Percentiles rank a stretch among this genome's conserved stretches.
These are phyloP conservation scores for Scolopax rusticola DNA, from an alignment of 2,797 vertebrate genomes.

Conservation along the genomic window DNA sequence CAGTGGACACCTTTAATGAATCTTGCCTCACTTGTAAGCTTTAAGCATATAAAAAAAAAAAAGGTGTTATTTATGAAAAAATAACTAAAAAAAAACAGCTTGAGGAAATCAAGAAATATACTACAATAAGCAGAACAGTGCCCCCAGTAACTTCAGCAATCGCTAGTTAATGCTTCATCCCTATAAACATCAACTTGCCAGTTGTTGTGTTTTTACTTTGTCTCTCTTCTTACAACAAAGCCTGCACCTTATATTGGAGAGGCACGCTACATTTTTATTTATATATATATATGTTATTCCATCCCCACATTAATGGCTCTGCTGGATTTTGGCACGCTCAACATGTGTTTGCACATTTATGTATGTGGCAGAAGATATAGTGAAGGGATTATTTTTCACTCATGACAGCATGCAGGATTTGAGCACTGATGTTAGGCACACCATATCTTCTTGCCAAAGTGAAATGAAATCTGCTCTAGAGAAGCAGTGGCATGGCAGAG, in stretches of 20 bases:
- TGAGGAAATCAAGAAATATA: neutral
- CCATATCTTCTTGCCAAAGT: neutral
- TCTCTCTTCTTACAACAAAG: neutral
- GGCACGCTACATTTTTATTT: too few species aligned
- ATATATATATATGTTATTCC: neutral
- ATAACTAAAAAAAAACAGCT: neutral
- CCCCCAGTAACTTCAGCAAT: neutral
- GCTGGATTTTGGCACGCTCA: neutral
- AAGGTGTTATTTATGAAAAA: neutral
- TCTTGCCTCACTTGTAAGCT: neutral
- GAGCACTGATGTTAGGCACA: neutral
- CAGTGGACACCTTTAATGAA: neutral
- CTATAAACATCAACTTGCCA: neutral
- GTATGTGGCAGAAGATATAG: slow-evolving; percentile 38
- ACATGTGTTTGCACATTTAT: slow-evolving; percentile 39
- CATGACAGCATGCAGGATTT: slow-evolving; percentile 38
- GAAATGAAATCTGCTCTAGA: slow-evolving; percentile 15
- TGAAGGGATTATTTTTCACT: slow-evolving; percentile 45
- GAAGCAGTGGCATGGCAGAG: neutral
- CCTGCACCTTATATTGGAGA: neutral
- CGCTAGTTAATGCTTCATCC: neutral
- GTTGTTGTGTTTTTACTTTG: neutral
- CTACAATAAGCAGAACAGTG: neutral
- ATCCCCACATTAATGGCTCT: neutral
- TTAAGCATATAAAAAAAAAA: neutral